Conservation (phyloP, 2,888 invertebrate species). For the Sceliomorpha sp. region DNA sequence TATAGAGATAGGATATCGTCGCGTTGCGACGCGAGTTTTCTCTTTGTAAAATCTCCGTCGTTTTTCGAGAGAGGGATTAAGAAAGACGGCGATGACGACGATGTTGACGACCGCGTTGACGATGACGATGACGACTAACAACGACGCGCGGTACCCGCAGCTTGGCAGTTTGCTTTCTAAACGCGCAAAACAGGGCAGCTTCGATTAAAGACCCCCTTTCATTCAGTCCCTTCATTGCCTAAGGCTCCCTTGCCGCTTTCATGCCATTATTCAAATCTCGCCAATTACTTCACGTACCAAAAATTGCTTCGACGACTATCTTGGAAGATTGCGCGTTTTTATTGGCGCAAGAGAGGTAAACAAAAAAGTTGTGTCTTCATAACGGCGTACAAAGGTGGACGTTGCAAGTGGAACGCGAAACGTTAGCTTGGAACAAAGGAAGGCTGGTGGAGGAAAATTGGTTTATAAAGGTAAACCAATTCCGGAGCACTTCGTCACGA, state of each 20-base stretch:
- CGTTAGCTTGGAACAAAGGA: too few relatives aligned
- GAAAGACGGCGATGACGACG: conserved; percentile 28
- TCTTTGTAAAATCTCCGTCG: conserved; percentile 65
- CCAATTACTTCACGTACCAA: conserved; percentile 12
- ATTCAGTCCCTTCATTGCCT: conserved; percentile 40
- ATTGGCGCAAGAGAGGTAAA: too few relatives aligned
- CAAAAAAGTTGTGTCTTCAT: too few relatives aligned
- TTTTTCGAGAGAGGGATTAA: conserved; percentile 52
- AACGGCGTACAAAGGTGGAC: too few relatives aligned
- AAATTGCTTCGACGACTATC: background rate
- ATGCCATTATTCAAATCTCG: conserved; percentile 32
- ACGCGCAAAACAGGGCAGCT: conserved; percentile 56
- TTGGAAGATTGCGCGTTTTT: too few relatives aligned
- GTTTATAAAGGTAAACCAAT: conserved; percentile 68
- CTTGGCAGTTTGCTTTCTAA: conserved; percentile 70
- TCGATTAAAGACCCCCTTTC: conserved; percentile 44
- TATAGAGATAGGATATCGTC: conserved; percentile 60
- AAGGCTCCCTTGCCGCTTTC: conserved; percentile 42
- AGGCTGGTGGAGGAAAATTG: conserved; percentile 65
- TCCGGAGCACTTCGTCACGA: conserved; percentile 53
- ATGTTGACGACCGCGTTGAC: conserved; percentile 15
- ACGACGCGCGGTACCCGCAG: conserved; percentile 22
- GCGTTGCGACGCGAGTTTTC: conserved; percentile 60
- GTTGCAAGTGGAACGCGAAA: too few relatives aligned
- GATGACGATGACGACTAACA: conserved; percentile 19